phyloP scores from a whole-genome alignment of 2,113 vertebrate genomes.

The Lontra canadensis region DNA sequence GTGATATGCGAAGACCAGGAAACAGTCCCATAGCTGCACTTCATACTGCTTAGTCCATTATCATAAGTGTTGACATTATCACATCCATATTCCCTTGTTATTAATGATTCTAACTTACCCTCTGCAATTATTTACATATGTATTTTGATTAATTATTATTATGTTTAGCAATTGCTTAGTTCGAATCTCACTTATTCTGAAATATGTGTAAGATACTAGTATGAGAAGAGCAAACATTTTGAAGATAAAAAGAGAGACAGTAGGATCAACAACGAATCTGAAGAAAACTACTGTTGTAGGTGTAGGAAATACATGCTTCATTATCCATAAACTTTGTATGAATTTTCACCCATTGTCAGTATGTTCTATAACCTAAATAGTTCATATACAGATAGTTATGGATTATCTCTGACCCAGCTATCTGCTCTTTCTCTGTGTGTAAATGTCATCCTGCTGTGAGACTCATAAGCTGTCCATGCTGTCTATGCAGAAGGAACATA shows the following conservation, averaged over 20 bases:
- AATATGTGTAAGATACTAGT: neutral
- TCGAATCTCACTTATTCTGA: neutral
- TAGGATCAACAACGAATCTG: neutral
- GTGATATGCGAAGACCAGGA: neutral
- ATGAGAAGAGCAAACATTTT: neutral
- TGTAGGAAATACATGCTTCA: neutral
- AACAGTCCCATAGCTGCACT: neutral
- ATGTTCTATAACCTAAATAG: neutral
- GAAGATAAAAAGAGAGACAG: neutral
- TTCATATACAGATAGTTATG: neutral
- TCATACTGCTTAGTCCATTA: neutral
- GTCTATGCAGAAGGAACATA: neutral
- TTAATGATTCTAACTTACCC: neutral
- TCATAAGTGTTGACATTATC: neutral
- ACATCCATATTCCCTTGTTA: neutral
- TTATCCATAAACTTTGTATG: neutral
- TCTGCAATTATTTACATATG: neutral
- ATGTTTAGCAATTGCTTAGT: neutral
- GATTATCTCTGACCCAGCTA: neutral
- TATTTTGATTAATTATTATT: neutral
- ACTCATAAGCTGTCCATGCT: neutral
- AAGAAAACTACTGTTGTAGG: neutral
- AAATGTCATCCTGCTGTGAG: neutral
- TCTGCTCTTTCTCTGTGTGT: neutral
- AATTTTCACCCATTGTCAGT: neutral